These are phyloP conservation scores for Pelvicachromis taeniatus DNA, from an alignment of 2,113 vertebrate species.

Conservation along the genomic window DNA sequence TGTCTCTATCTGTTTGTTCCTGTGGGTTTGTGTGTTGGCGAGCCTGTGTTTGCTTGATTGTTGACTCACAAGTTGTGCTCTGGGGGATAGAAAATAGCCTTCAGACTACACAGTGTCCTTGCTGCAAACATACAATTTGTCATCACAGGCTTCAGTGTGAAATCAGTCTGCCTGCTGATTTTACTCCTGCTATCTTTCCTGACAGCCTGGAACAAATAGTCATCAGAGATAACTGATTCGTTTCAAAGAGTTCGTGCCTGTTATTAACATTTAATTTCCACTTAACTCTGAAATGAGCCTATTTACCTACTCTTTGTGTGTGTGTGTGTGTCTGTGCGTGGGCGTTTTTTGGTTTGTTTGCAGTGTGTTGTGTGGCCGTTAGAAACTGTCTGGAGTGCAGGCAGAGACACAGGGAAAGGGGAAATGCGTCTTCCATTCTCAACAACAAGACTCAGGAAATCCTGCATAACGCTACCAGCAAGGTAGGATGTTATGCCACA, in stretches of 20 bases:
- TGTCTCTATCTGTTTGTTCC: constrained; percentile 61
- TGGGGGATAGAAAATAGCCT: background rate
- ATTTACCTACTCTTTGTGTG: constrained; percentile 13
- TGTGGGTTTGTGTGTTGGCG: background rate
- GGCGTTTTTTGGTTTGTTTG: background rate
- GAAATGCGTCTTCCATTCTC: constrained; percentile 71
- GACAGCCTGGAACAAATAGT: constrained; percentile 39
- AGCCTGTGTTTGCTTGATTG: constrained; percentile 7
- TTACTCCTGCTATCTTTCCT: background rate
- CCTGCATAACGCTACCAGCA: constrained; percentile 73
- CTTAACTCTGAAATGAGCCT: constrained; percentile 14
- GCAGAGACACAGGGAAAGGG: constrained; percentile 84
- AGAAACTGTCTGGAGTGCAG: constrained; percentile 93
- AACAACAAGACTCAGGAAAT: constrained; percentile 83
- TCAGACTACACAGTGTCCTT: constrained; percentile 30
- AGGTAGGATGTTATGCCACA: constrained; percentile 71
- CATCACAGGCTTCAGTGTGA: constrained; percentile 51
- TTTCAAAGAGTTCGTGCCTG: constrained; percentile 40
- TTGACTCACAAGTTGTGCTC: constrained; percentile 15
- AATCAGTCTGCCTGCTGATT: constrained; percentile 59
- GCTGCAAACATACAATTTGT: constrained; percentile 12
- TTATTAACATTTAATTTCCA: constrained; percentile 44
- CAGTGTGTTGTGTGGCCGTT: constrained; percentile 96
- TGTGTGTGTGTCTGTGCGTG: background rate
- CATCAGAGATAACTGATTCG: constrained; percentile 49